Evolutionary conservation across 2,888 invertebrate species (phyloP).

Genomic region (Diploptera punctata): DNA sequence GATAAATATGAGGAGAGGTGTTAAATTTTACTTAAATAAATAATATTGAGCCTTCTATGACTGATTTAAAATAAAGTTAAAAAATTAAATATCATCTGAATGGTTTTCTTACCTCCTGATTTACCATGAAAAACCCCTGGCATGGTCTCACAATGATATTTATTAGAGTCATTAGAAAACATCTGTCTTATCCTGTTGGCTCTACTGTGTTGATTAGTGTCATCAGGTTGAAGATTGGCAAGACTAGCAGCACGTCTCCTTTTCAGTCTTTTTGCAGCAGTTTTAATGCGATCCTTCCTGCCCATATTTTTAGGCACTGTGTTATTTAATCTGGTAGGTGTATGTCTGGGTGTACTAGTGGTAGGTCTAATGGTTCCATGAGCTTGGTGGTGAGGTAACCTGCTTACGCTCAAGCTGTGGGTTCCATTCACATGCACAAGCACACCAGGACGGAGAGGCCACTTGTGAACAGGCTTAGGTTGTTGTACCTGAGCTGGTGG

Average conservation of each 20-base stretch:
- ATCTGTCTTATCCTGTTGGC: constrained; percentile 49
- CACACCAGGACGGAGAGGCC: constrained; percentile 89
- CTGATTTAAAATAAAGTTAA: too few relatives aligned
- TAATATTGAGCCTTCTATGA: too few relatives aligned
- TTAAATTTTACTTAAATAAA: too few relatives aligned
- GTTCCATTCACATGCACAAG: constrained; percentile 87
- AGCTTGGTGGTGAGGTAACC: constrained; percentile 31
- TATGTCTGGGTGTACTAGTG: constrained; percentile 44
- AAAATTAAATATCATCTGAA: too few relatives aligned
- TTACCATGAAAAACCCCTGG: constrained; percentile 59
- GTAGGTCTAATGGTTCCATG: constrained; percentile 46
- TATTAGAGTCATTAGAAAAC: constrained; percentile 46
- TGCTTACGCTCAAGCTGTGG: constrained; percentile 63
- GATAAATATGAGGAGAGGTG: too few relatives aligned
- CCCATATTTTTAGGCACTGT: constrained; percentile 27
- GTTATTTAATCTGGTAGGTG: constrained; percentile 1
- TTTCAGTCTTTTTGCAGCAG: constrained; percentile 33
- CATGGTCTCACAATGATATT: constrained; percentile 50
- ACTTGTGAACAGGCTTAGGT: constrained; percentile 61
- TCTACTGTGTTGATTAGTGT: constrained; percentile 48
- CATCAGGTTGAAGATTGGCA: constrained; percentile 44
- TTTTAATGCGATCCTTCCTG: constrained; percentile 36
- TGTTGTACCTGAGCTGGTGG: constrained; percentile 27
- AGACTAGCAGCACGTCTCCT: constrained; percentile 44
- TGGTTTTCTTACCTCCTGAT: constrained; percentile 55